Conservation (phyloP, 2,888 invertebrate genomes). For the Plagodis dolabraria region DNA sequence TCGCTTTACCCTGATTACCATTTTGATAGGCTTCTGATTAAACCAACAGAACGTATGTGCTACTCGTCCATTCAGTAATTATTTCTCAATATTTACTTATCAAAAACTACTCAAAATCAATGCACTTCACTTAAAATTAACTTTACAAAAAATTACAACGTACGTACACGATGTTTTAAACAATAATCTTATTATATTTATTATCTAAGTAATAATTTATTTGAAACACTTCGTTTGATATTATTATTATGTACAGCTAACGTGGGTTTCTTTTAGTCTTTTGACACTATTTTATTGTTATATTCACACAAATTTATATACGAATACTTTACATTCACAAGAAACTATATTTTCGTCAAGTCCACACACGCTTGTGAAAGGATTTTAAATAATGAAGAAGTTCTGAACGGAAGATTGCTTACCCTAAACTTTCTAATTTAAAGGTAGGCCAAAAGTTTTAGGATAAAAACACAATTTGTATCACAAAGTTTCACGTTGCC, state of each 20-base stretch:
- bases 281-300: constrained; percentile 77
- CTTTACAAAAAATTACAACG: constrained; percentile 80
- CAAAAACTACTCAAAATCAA: constrained; percentile 81
- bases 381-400: constrained; percentile 15
- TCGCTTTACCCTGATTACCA: constrained; percentile 80
- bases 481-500: constrained; percentile 19
- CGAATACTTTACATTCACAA: constrained; percentile 59
- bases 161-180: constrained; percentile 65
- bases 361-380: constrained; percentile 15
- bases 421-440: constrained; percentile 24
- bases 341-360: constrained; percentile 60
- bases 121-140: constrained; percentile 72
- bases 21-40: constrained; percentile 43
- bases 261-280: constrained; percentile 64
- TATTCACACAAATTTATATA: constrained; percentile 67
- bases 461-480: constrained; percentile 27
- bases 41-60: constrained; percentile 34
- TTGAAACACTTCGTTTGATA: constrained; percentile 67
- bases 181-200: constrained; percentile 38
- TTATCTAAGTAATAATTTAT: constrained; percentile 48
- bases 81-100: constrained; percentile 79
- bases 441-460: constrained; percentile 28
- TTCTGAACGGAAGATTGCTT: constrained; percentile 22
- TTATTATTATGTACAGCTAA: constrained; percentile 67
- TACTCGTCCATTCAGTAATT: constrained; percentile 72